Base-by-base conservation (phyloP, 2,888 invertebrate species). In the Tetanocera ferruginea region DNA sequence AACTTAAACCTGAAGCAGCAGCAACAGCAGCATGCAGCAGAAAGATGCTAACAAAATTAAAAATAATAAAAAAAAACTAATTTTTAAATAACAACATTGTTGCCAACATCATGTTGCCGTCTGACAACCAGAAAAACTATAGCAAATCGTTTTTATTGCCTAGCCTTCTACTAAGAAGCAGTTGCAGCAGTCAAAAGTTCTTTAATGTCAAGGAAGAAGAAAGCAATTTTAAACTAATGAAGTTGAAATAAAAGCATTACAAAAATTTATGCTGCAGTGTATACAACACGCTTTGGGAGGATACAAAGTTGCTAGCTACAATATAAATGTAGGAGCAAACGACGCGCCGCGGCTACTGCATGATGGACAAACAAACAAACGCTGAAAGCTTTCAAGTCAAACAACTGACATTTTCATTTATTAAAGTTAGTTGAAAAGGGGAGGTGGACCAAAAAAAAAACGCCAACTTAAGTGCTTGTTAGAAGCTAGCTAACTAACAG, bases 331-430 rank as follows among this genome's bases (percentile, higher is more conserved):
- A 23, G 55, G 6, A 19, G 23, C 17, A 11, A 4, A 17, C 4
- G 14, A 25, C 57, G 11, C 57, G n/a, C 52, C 14, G 3, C 2
- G 8, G 28, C 57, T 25, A 3, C 23, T 23, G 3, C 55, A 55
- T 55, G 55, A 55, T 19, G 23, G 3, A 23, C 55, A 55, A 19
- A 55, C 19, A 55, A 23, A 55, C 57, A 23, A 28, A 60, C 57
- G 23, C 19, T 23, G 14, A 25, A 28, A 60, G 76, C 66, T 73
- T n/a, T 19, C 52, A 66, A 28, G 60, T n/a, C 62, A 62, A 62
- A 43, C 43, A 78, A 77, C 64, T 79, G 77, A 80, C 78, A 80
- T 80, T 73, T 80, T 74, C 76, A 80, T 80, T 80, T 77, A 77
- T 34, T 71, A 43, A 43, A 67, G n/a, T 49, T 49, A 6, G n/a